Percentiles rank a stretch among this genome's conserved stretches.
phyloP scores from a whole-genome alignment of 2,797 vertebrate species.

The Sebastes hubbsi region DNA sequence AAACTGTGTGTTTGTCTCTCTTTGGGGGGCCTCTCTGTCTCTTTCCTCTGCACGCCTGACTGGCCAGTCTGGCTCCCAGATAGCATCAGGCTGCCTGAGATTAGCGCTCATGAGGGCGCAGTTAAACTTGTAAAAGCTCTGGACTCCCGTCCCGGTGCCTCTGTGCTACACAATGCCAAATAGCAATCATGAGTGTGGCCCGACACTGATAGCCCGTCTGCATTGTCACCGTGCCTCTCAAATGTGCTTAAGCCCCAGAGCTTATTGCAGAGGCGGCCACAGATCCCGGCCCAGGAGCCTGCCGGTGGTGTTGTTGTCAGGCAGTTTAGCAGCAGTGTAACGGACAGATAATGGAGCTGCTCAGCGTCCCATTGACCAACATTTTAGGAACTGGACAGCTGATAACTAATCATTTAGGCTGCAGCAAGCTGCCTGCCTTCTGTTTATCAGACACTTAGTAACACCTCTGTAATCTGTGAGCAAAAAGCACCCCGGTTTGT shows the following conservation, averaged over 20 bases:
- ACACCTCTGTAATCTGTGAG: conserved; percentile 18
- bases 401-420: conserved; percentile 54
- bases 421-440: conserved; percentile 10
- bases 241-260: conserved; percentile 54
- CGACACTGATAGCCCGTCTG: conserved; percentile 66
- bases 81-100: conserved; percentile 78
- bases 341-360: conserved; percentile 54
- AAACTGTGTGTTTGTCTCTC: conserved; percentile 47
- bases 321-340: conserved; percentile 57
- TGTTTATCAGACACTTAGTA: conserved; percentile 32
- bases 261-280: conserved; percentile 61
- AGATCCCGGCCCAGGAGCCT: conserved; percentile 50
- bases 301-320: conserved; percentile 51
- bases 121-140: conserved; percentile 70
- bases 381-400: conserved; percentile 26
- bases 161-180: conserved; percentile 53
- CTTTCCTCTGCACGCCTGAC: conserved; percentile 63
- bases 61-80: conserved; percentile 72
- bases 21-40: conserved; percentile 55
- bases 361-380: conserved; percentile 22
- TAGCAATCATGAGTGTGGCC: conserved; percentile 52
- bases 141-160: conserved; percentile 45
- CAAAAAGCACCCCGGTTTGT: background rate
- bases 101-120: conserved; percentile 72
- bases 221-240: conserved; percentile 71